phyloP scores from a whole-genome alignment of 1,140 invertebrate species.

The Diprion similis region DNA sequence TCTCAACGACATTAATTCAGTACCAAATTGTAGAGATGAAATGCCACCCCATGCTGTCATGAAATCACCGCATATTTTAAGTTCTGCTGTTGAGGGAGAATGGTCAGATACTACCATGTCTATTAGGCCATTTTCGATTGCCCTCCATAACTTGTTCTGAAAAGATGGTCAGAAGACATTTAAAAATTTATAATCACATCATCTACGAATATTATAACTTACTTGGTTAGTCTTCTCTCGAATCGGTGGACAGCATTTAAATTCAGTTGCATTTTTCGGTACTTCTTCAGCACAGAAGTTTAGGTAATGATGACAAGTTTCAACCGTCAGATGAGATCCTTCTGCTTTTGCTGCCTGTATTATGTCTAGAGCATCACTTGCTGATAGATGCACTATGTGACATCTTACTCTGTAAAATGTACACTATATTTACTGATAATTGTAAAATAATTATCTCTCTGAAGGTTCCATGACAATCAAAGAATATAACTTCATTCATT shows the following conservation, averaged over 20 bases:
- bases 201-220: slow-evolving; percentile 21
- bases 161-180: slow-evolving; percentile 30
- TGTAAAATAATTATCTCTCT: slow-evolving; percentile 13
- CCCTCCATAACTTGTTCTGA: slow-evolving; percentile 70
- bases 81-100: slow-evolving; percentile 73
- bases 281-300: slow-evolving; percentile 69
- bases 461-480: slow-evolving; percentile 15
- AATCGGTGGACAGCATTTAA: slow-evolving; percentile 78
- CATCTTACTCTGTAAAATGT: slow-evolving; percentile 63
- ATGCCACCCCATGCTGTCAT: slow-evolving; percentile 77
- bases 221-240: slow-evolving; percentile 68
- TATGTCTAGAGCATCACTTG: slow-evolving; percentile 63
- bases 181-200: slow-evolving; percentile 11
- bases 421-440: slow-evolving; percentile 15
- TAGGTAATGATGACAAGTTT: slow-evolving; percentile 81
- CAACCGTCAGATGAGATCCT: slow-evolving; percentile 66
- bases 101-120: slow-evolving; percentile 79
- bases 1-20: slow-evolving; percentile 8
- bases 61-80: slow-evolving; percentile 70
- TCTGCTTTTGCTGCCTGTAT: slow-evolving; percentile 55
- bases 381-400: slow-evolving; percentile 78
- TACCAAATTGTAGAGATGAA: slow-evolving; percentile 76
- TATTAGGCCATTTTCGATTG: slow-evolving; percentile 62
- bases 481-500: slow-evolving; percentile 2
- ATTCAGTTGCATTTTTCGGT: slow-evolving; percentile 68